Percentiles rank a stretch among this genome's conserved stretches.
Evolutionary conservation across 2,888 invertebrate genomes (phyloP).

Genomic region (Philhelius pedissequus): DNA sequence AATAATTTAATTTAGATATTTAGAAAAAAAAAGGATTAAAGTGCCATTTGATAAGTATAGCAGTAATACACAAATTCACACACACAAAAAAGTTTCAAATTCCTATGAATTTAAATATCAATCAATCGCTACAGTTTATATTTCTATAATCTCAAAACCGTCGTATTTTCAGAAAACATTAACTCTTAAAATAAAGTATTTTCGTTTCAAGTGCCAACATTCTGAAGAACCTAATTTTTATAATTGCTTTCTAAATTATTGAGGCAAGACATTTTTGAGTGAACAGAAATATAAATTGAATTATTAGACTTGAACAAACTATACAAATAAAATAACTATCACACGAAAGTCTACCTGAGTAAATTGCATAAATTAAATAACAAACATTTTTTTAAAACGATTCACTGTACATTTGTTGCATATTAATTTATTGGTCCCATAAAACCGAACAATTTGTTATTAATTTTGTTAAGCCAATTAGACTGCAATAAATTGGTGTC

Average conservation of each 20-base stretch:
- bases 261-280: neutral
- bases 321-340: neutral
- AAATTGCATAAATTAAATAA: neutral
- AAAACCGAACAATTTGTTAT: too few species aligned
- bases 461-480: too few species aligned
- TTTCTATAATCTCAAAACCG: neutral
- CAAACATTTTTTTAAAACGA: too few species aligned
- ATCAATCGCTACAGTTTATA: neutral
- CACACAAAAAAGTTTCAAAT: neutral
- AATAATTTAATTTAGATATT: constrained; percentile 28
- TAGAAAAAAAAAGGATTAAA: constrained; percentile 13
- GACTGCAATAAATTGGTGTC: too few species aligned
- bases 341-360: neutral
- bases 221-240: neutral
- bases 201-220: neutral
- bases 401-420: neutral
- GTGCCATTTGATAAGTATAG: constrained; percentile 55
- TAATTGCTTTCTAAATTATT: neutral
- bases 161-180: neutral
- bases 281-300: neutral
- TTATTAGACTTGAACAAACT: neutral
- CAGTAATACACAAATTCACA: neutral
- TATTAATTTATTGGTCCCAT: too few species aligned
- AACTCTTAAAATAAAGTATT: neutral
- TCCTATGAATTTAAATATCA: neutral